These are phyloP conservation scores for Bibio marci DNA, from an alignment of 2,888 invertebrate species.

Conservation along the genomic window DNA sequence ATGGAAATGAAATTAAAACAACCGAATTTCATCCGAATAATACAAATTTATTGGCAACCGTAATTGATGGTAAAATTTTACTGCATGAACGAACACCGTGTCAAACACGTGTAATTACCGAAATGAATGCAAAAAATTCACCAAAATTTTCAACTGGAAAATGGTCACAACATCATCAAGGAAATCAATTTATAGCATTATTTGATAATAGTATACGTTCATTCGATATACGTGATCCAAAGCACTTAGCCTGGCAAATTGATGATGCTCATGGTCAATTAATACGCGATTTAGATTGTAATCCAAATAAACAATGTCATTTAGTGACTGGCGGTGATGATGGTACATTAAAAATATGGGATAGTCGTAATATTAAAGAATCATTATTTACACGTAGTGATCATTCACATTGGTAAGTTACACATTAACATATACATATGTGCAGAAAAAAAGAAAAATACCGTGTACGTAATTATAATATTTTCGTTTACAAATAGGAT, in stretches of 20 bases:
- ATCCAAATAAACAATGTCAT: constrained; percentile 93
- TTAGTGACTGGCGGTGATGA: constrained; percentile 92
- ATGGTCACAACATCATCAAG: constrained; percentile 80
- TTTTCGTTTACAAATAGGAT: constrained; percentile 37
- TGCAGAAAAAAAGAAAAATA: background rate
- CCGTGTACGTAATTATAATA: background rate
- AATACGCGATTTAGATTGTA: constrained; percentile 85
- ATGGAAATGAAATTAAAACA: constrained; percentile 56
- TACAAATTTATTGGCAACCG: constrained; percentile 47
- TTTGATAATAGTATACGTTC: constrained; percentile 74
- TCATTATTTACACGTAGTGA: constrained; percentile 67
- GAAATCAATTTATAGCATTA: constrained; percentile 57
- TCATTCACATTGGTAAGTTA: constrained; percentile 65
- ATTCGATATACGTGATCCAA: constrained; percentile 68
- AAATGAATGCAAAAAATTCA: constrained; percentile 49
- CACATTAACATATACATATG: background rate
- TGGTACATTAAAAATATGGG: constrained; percentile 91
- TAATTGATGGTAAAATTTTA: constrained; percentile 59
- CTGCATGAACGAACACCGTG: constrained; percentile 55
- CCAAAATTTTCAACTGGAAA: constrained; percentile 69
- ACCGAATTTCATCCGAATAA: constrained; percentile 81
- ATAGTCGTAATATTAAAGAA: constrained; percentile 63
- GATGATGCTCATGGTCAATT: constrained; percentile 78
- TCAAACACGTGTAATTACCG: constrained; percentile 28
- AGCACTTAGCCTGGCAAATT: constrained; percentile 63